Evolutionary conservation across 2,888 invertebrate genomes (phyloP), one percentile per base, ranked within the genome.

Genomic region (Drosophila anceps): DNA sequence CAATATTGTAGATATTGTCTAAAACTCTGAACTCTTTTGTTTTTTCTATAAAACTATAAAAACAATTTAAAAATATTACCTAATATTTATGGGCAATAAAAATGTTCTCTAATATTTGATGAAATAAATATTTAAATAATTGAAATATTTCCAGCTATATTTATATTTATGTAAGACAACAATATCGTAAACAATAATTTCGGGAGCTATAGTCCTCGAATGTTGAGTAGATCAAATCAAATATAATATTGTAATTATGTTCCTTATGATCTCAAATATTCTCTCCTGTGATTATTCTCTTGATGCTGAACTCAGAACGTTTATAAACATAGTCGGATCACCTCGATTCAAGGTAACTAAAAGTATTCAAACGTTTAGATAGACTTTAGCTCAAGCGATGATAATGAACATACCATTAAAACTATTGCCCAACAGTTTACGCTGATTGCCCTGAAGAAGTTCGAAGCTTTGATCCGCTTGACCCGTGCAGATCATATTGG

Each of bases 381-480:
- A 50, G 4, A 20, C 2, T 2, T 20, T 8, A 33, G 18, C 18
- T 20, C 6, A 20, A 33, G 15, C 10, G 0, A 5, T 33, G 13
- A 0, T 18, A 33, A 7, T 13, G 18, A 33, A 8, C 63, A 20
- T 66, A 82, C 84, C 76, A n/a, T 41, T 73, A 15, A 87, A 84
- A 6, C 53, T 62, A 9, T 31, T 46, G 9, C 59, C 61, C 20
- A 85, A 31, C 4, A 58, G 9, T 2, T 33, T 74, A 9, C 29
- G 65, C 4, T 67, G 43, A 0, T 69, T 33, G 12, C 61, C 76
- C 27, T 87, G 82, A 0, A 68, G n/a, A 18, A 76, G 20, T 43
- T 75, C 71, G 8, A 76, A 77, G 3, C 37, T 53, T 33, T 75
- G 58, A 20, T 58, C 13, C 0, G n/a, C 4, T 0, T 43, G 46